A percentile compares a stretch with the other conserved stretches of the same genome.
These are phyloP conservation scores for Corythucha ciliata DNA, from an alignment of 2,888 invertebrate species.

Conservation along the genomic window DNA sequence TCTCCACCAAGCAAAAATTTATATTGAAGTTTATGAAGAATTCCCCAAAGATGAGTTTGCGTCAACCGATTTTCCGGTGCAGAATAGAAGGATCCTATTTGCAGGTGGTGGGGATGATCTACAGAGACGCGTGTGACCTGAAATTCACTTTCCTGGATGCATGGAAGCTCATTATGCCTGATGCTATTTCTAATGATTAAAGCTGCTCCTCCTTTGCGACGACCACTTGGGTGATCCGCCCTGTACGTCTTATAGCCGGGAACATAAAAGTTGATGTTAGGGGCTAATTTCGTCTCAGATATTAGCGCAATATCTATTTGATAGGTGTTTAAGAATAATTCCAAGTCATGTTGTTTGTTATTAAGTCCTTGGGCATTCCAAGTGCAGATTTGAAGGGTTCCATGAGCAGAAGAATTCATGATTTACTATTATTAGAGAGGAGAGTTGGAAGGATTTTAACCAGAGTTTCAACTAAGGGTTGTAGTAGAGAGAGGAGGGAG, in stretches of 20 bases:
- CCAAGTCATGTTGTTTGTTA: neutral
- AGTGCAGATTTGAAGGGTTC: conserved; percentile 1
- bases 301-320: neutral
- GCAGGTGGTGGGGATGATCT: neutral
- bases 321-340: neutral
- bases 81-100: conserved; percentile 3
- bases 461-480: neutral
- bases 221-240: conserved; percentile 1
- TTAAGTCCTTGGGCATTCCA: conserved; percentile 1
- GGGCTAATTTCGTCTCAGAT: conserved; percentile 7
- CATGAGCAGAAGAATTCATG: neutral
- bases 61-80: neutral
- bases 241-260: neutral
- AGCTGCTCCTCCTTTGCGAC: conserved; percentile 3
- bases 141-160: conserved; percentile 6
- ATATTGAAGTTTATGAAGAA: neutral
- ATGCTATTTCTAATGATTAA: neutral
- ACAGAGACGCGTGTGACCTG: neutral
- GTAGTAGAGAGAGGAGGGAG: neutral
- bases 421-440: conserved; percentile 4
- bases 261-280: conserved; percentile 2
- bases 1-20: conserved; percentile 2
- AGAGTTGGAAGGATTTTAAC: neutral
- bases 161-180: neutral
- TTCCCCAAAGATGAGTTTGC: neutral